Base-by-base conservation (phyloP, 2,888 invertebrate genomes). In the Eremobia ochroleuca region DNA sequence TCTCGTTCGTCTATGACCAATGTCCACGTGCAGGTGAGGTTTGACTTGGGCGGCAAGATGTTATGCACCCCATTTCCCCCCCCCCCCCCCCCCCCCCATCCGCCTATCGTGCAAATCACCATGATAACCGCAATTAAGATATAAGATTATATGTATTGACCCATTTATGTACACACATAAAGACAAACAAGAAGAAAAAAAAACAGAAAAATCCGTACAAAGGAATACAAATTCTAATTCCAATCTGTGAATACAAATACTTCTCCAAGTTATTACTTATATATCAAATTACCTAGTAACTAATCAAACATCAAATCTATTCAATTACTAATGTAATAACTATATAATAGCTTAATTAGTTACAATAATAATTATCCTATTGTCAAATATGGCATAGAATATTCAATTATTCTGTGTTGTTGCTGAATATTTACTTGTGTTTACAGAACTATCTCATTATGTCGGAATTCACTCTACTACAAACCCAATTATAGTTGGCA, bases 401-500 rank as follows among this genome's bases (percentile, higher is more conserved):
- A 85, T 74, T 85, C 77, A 86, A 87, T 84, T 74, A 82, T 72
- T n/a, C n/a, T 77, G 46, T 73, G 52, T 68, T 77, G 66, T 64
- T 80, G 79, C 76, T 82, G 71, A 83, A 79, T 87, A 81, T 88
- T 88, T 86, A 76, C 67, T 70, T 67, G 55, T 73, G 76, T 76
- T 81, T 77, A 79, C 43, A 64, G 37, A 70, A 69, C 59, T 66
- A 83, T 62, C 77, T 82, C 82, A 85, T 83, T 83, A 89, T 85
- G 64, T 73, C n/a, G 75, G 75, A 79, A 86, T 83, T 82, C 58
- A 73, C 40, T 82, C 66, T 43, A 49, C 40, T 77, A 74, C 75
- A 82, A 85, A 87, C 81, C 77, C 87, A 90, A 90, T 90, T 89
- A 90, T 85, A 85, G 77, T 84, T 81, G 59, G 83, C 76, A 89